Percentiles rank a stretch among this genome's conserved stretches.
These are phyloP conservation scores for Capreolus pygargus DNA, from an alignment of 2,113 vertebrate genomes.

Conservation along the genomic window DNA sequence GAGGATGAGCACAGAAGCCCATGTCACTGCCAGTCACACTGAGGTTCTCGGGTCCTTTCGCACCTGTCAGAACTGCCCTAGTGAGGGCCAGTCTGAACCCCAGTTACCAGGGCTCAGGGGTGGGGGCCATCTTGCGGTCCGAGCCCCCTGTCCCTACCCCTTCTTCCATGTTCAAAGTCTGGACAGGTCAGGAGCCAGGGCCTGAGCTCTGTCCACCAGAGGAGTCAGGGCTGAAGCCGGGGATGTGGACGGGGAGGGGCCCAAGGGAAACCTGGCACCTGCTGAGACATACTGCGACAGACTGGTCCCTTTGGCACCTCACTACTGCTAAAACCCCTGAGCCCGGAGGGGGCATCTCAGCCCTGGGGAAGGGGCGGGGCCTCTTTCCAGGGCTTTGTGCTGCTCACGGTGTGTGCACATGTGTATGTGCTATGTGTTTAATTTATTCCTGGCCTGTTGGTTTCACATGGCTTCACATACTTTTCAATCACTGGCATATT, in stretches of 20 bases:
- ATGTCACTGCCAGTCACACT: accelerated
- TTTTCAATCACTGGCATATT: accelerated
- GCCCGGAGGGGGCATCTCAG: not conserved
- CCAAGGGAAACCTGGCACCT: not conserved
- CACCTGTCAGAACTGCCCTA: accelerated
- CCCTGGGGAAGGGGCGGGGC: no score
- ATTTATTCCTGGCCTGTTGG: not conserved
- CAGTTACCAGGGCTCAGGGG: accelerated
- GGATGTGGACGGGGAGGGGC: accelerated
- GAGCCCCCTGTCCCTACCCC: no score
- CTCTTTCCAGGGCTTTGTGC: not conserved
- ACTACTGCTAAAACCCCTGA: not conserved
- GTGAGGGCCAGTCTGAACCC: accelerated
- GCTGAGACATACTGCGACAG: not conserved
- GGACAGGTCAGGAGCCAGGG: not conserved
- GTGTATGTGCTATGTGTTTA: not conserved
- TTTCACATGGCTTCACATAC: accelerated
- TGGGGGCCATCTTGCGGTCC: accelerated
- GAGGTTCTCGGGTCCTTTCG: accelerated
- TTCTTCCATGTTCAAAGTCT: not conserved
- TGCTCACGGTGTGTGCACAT: not conserved
- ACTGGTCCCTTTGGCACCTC: not conserved
- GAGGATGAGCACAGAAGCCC: accelerated
- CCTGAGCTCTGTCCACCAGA: not conserved
- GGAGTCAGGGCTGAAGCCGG: not conserved